Conservation (phyloP, 2,888 invertebrate species). For the Morinoia aosen region DNA sequence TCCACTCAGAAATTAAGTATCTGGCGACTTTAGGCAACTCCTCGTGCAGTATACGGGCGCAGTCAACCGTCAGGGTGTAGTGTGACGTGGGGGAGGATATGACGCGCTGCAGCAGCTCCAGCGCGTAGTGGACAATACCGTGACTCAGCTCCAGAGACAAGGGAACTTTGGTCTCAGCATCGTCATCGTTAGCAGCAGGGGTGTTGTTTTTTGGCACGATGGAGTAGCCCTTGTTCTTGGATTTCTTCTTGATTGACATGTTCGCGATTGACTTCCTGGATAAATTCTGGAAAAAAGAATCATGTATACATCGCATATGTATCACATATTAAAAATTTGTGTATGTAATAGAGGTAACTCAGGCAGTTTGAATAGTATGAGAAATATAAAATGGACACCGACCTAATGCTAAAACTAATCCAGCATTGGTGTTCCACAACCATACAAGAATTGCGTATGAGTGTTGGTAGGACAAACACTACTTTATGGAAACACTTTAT, state of each 20-base stretch:
- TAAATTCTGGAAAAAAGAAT: constrained; percentile 10
- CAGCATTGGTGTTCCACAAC: too few species aligned
- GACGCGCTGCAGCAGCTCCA: constrained; percentile 9
- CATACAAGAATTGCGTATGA: too few species aligned
- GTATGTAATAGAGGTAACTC: too few species aligned
- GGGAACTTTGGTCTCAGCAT: neutral
- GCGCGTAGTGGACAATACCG: neutral
- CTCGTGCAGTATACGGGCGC: neutral
- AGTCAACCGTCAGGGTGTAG: constrained; percentile 23
- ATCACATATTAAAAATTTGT: too few species aligned
- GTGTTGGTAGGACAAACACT: too few species aligned
- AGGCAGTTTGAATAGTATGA: too few species aligned
- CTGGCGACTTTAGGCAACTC: neutral
- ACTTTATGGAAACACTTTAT: too few species aligned
- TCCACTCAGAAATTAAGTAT: neutral
- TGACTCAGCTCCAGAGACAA: neutral
- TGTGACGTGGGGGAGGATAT: neutral
- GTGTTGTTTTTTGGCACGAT: neutral
- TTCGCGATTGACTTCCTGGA: neutral
- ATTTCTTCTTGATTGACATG: constrained; percentile 21
- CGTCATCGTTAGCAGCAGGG: neutral
- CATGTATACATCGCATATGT: too few species aligned
- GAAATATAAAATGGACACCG: too few species aligned
- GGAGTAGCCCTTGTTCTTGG: neutral
- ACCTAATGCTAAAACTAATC: too few species aligned